A percentile compares a stretch with the other conserved stretches of the same genome.
Evolutionary conservation across 2,888 invertebrate genomes (phyloP).

Genomic region (Lithophane socia): DNA sequence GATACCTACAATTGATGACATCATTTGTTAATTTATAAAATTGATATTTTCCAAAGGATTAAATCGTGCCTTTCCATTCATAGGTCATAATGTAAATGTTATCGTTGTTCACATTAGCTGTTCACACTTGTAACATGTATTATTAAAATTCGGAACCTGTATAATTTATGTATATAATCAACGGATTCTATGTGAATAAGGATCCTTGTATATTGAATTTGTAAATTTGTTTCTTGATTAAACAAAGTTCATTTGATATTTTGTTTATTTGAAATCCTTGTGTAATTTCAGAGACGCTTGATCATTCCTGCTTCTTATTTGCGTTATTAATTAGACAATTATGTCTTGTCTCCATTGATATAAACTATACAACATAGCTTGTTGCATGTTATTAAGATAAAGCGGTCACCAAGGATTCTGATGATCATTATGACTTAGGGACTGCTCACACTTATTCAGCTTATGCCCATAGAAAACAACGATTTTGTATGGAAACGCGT

Average conservation of each 20-base stretch:
- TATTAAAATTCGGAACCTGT: conserved; percentile 67
- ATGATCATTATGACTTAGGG: background rate
- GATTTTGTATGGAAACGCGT: too few species aligned
- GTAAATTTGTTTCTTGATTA: conserved; percentile 86
- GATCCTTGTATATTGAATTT: conserved; percentile 76
- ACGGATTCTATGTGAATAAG: conserved; percentile 71
- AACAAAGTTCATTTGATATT: conserved; percentile 74
- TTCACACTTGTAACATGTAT: conserved; percentile 68
- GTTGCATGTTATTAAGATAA: background rate
- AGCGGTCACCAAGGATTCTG: background rate
- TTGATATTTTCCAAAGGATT: conserved; percentile 58
- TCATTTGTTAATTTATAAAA: conserved; percentile 55
- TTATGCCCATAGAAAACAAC: too few species aligned
- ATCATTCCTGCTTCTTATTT: background rate
- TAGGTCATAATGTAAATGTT: conserved; percentile 72
- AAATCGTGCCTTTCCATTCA: conserved; percentile 79
- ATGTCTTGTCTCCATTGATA: background rate
- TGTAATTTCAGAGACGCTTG: background rate
- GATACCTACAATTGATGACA: conserved; percentile 39
- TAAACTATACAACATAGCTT: background rate
- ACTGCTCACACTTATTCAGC: too few species aligned
- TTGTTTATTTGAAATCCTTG: conserved; percentile 54
- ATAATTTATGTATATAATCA: conserved; percentile 74
- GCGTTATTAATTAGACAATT: too few species aligned
- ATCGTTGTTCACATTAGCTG: conserved; percentile 65